Evolutionary conservation across 37 sponge, comb jelly and placozoan species (phyloP).

Genomic region (Haliclona indistincta): DNA sequence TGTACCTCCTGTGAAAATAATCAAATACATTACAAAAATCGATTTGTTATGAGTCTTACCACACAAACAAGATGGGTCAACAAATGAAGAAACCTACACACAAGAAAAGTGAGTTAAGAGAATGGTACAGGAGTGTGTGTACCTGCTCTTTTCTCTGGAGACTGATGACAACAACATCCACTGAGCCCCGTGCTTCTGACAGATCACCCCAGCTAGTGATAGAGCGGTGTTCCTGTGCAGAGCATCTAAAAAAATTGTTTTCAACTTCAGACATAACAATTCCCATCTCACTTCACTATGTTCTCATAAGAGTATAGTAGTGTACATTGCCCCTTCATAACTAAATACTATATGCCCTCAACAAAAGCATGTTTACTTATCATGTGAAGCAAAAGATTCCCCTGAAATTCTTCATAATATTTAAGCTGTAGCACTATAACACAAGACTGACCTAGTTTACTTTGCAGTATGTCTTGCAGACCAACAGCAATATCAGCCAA

Average conservation of each 20-base stretch:
- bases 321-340: too few species aligned
- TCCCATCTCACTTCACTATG: too few species aligned
- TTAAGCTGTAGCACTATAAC: too few species aligned
- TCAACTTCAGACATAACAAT: too few species aligned
- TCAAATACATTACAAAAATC: background rate
- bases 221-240: background rate
- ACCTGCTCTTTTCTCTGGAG: background rate
- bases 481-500: conserved; percentile 47
- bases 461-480: conserved; percentile 57
- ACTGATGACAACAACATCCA: background rate
- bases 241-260: too few species aligned
- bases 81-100: conserved; percentile 1
- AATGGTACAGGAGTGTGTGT: too few species aligned
- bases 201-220: background rate
- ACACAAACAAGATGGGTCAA: background rate
- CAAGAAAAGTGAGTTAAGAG: background rate
- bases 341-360: too few species aligned
- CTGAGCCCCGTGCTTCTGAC: background rate
- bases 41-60: background rate
- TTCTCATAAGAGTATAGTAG: too few species aligned
- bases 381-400: background rate
- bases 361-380: background rate
- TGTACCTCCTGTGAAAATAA: conserved; percentile 22
- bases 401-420: background rate
- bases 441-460: conserved; percentile 30